Evolutionary conservation across 2,113 vertebrate species (phyloP), one percentile per base, ranked within the genome.

Genomic region (Toxostoma redivivum): DNA sequence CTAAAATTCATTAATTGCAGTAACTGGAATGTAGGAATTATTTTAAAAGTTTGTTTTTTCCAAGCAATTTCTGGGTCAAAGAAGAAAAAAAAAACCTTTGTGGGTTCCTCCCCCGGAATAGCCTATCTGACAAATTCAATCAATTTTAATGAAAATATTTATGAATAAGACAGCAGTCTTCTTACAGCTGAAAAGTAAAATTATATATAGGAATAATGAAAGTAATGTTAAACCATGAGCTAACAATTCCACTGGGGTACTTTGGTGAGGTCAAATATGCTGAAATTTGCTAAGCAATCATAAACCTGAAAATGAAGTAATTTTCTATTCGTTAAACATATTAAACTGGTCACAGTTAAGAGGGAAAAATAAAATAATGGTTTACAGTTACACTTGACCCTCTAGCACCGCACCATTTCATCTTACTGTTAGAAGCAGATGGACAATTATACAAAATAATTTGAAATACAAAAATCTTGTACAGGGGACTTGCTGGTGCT

Each of bases 41-140:
- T 65, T 80, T 71, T 37, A 23, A 5, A 94, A 66, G 30, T 67
- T 57, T 53, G 23, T 19, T 85, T 83, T 56, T 91, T 72, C 65
- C 76, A 82, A 80, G 61, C 16, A 91, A 51, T 60, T 96, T 89
- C 67, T 62, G 31, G 37, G 30, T 70, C n/a, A 92, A 86, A 70
- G n/a, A 95, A 82, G 17, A 35, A 87, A 47, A 64, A 67, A 50
- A 86, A 5, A 67, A n/a, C 20, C 40, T 12, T 74, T 44, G 8
- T 53, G 23, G 35, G 15, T n/a, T 78, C 33, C 56, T 74, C 5
- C 21, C 6, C 21, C 1, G 4, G 61, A 50, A 65, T 4, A 57
- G 15, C 8, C 0, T 27, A 72, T 28, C 45, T 61, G 42, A 62
- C 57, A 88, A 88, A 88, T n/a, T 61, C 11, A 28, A 62, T 50